Evolutionary conservation across 2,113 vertebrate species (phyloP).

Genomic region (Tenebrosternarchus preto): DNA sequence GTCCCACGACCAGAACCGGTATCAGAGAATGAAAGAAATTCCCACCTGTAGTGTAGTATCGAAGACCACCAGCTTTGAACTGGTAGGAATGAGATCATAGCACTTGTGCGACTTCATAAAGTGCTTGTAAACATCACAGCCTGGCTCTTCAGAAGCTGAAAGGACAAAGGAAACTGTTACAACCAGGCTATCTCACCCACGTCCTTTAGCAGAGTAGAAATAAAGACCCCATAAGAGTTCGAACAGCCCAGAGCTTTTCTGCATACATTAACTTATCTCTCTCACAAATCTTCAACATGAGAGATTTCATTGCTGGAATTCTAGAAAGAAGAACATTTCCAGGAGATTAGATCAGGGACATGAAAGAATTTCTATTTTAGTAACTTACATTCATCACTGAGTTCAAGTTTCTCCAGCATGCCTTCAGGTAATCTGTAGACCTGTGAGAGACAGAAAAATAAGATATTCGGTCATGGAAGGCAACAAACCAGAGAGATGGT

Average conservation of each 20-base stretch:
- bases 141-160: conserved; percentile 88
- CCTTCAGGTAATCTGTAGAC: conserved; percentile 82
- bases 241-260: too few species aligned
- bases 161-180: conserved; percentile 37
- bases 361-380: background rate
- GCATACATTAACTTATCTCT: too few species aligned
- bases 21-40: conserved; percentile 8
- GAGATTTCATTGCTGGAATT: too few species aligned
- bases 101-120: conserved; percentile 99
- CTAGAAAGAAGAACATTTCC: too few species aligned
- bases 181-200: too few species aligned
- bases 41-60: conserved; percentile 97
- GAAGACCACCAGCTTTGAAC: conserved; percentile 98
- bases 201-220: background rate
- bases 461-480: background rate
- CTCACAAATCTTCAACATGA: too few species aligned
- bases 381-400: conserved; percentile 83
- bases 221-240: background rate
- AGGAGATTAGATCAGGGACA: too few species aligned
- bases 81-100: conserved; percentile 98
- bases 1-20: too few species aligned
- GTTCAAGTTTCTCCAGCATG: conserved; percentile 89
- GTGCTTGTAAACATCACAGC: conserved; percentile 93
- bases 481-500: background rate
- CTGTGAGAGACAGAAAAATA: conserved; percentile 57